phyloP scores from a whole-genome alignment of 1,140 invertebrate species.

The Chlorops oryzae region DNA sequence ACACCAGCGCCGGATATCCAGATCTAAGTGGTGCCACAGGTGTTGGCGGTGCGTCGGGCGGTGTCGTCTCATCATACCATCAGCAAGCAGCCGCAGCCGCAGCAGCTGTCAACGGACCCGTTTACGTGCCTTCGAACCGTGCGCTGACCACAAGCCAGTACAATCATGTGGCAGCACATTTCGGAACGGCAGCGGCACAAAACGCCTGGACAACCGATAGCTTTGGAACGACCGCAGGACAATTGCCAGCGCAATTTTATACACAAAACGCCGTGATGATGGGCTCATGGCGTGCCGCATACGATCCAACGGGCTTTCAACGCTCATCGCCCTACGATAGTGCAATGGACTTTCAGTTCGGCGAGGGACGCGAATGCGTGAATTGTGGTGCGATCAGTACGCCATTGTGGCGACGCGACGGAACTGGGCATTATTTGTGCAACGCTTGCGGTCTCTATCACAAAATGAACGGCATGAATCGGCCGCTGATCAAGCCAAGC shows the following conservation, averaged over 20 bases:
- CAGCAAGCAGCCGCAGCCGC: conserved; percentile 45
- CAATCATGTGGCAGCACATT: conserved; percentile 43
- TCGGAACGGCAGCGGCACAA: conserved; percentile 43
- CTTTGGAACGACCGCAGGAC: conserved; percentile 45
- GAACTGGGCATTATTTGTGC: conserved; percentile 95
- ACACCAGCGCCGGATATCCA: conserved; percentile 35
- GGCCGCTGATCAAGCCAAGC: conserved; percentile 81
- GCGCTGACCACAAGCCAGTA: conserved; percentile 46
- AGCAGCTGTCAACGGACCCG: conserved; percentile 47
- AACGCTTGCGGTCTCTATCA: conserved; percentile 96
- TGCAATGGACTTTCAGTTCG: conserved; percentile 73
- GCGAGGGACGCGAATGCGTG: conserved; percentile 89
- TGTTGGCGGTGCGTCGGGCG: conserved; percentile 32
- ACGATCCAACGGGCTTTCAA: conserved; percentile 67
- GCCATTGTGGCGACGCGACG: conserved; percentile 90
- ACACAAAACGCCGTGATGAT: conserved; percentile 68
- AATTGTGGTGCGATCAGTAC: conserved; percentile 96
- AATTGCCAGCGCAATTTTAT: conserved; percentile 56
- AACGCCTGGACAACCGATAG: conserved; percentile 45
- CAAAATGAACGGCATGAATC: conserved; percentile 92
- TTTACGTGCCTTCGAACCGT: conserved; percentile 53
- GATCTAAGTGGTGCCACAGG: conserved; percentile 39
- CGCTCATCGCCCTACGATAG: conserved; percentile 69
- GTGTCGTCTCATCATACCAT: conserved; percentile 32
- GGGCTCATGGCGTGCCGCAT: conserved; percentile 69